Base-by-base conservation (phyloP, 1,140 invertebrate species). In the Aphaenogaster ashmeadi region DNA sequence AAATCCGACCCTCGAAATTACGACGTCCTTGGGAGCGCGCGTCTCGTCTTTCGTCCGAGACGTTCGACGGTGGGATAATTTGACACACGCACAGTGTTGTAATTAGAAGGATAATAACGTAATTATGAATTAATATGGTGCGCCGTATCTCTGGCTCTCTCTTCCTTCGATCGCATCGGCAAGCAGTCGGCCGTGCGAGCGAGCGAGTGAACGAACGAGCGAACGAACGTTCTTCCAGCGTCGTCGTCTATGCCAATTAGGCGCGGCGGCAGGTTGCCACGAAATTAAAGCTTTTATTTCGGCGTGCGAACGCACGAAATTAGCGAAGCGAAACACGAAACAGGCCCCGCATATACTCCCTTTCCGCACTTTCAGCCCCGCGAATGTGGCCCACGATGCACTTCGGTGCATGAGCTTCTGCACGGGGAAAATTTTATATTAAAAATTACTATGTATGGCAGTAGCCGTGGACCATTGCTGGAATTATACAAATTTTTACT, bases 101-200 rank as follows among this genome's bases (percentile, higher is more conserved):
- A 90, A 90, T 90, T 90, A 90, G 62, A 44, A 9, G 66, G 77
- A 75, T 83, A 89, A 86, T 81, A 84, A 81, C 90, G 87, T 79
- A 91, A 90, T 91, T 90, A 86, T 81, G 87, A 67, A 90, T 88
- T 89, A 91, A 91, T 84, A 89, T 88, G 15, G 88, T 78, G 86
- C 69, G 47, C 81, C 21, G 71, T 85, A 69, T 86, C 56, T 60
- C 78, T 87, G 38, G 84, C 86, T 78, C 85, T 69, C 77, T 85
- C 84, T 88, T 69, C 75, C 84, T 88, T 78, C 79, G 69, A 84
- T 84, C 54, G 81, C 81, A 60, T 84, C 69, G 78, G 77, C 74
- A 87, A 52, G 56, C 74, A 83, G 75, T 89, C 74, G 86, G 58
- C 62, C 86, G 69, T 15, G n/a, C 15, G 54, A n/a, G 41, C 52